These are phyloP conservation scores for Gila orcuttii DNA, from an alignment of 2,113 vertebrate genomes.

Conservation along the genomic window DNA sequence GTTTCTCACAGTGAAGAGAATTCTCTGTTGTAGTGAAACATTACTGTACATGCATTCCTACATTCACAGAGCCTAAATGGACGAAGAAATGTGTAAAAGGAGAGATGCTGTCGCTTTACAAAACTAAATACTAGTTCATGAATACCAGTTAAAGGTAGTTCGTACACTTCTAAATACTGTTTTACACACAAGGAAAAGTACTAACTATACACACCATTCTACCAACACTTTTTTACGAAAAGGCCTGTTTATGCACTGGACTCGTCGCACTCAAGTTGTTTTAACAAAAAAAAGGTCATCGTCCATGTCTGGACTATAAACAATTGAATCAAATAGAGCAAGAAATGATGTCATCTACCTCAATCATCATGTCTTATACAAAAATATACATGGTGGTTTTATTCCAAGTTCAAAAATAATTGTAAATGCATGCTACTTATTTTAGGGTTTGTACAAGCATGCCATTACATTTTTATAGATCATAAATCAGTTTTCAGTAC, in stretches of 20 bases:
- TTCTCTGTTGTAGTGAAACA: constrained; percentile 23
- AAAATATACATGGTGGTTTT: constrained; percentile 52
- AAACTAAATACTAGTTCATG: constrained; percentile 38
- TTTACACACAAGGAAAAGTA: constrained; percentile 48
- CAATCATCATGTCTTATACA: constrained; percentile 39
- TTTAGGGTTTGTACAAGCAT: constrained; percentile 21
- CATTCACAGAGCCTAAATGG: constrained; percentile 5
- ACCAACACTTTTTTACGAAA: constrained; percentile 3
- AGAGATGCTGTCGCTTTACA: constrained; percentile 26
- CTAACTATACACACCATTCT: constrained; percentile 52
- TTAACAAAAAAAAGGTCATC: neutral
- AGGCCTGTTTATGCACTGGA: neutral
- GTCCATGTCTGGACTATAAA: constrained; percentile 10
- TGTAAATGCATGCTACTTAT: constrained; percentile 20
- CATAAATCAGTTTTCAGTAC: neutral
- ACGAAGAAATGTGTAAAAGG: neutral
- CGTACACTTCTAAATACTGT: constrained; percentile 47
- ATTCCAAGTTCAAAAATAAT: constrained; percentile 33
- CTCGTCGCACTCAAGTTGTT: constrained; percentile 7
- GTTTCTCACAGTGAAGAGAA: constrained; percentile 33
- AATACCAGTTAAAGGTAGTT: constrained; percentile 44
- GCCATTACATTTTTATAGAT: constrained; percentile 15
- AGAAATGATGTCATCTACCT: constrained; percentile 2
- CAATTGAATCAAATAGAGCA: constrained; percentile 23
- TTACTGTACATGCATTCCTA: constrained; percentile 9